Conservation (phyloP, 2,888 invertebrate species). For the Ectropis crepuscularia region DNA sequence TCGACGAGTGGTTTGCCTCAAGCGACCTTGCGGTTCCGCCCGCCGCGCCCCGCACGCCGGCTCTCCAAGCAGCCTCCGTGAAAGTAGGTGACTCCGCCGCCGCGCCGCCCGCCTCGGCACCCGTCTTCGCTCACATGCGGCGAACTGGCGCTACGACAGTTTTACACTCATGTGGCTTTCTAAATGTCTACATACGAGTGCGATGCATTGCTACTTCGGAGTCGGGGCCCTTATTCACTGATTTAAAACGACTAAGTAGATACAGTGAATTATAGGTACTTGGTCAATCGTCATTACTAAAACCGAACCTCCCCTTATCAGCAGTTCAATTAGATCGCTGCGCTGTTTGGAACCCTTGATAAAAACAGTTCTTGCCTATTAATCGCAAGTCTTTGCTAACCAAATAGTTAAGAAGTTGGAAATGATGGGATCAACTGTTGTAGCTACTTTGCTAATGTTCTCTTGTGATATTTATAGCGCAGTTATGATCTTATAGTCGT, state of each 20-base stretch:
- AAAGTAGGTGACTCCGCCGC: conserved; percentile 74
- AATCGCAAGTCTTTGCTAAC: too few species aligned
- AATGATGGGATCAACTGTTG: too few species aligned
- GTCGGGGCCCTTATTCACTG: conserved; percentile 27
- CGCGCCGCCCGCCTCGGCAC: conserved; percentile 52
- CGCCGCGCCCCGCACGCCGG: conserved; percentile 43
- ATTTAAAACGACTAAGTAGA: conserved; percentile 6
- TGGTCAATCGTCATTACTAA: too few species aligned
- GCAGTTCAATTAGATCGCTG: too few species aligned
- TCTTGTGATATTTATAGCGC: conserved; percentile 1
- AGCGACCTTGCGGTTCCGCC: conserved; percentile 76
- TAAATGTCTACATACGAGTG: conserved; percentile 57
- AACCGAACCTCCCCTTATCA: too few species aligned
- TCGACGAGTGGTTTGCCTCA: conserved; percentile 83
- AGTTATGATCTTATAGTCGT: conserved; percentile 9
- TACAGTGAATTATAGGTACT: not conserved
- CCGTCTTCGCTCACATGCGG: conserved; percentile 54
- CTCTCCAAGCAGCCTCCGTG: conserved; percentile 68
- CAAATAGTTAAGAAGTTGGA: too few species aligned
- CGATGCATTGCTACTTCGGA: conserved; percentile 33
- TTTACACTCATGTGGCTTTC: conserved; percentile 68
- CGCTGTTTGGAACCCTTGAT: too few species aligned
- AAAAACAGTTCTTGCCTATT: too few species aligned
- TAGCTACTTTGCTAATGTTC: not conserved
- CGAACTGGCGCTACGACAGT: conserved; percentile 64